Evolutionary conservation across 2,888 invertebrate species (phyloP).

Genomic region (Lathronympha strigana): DNA sequence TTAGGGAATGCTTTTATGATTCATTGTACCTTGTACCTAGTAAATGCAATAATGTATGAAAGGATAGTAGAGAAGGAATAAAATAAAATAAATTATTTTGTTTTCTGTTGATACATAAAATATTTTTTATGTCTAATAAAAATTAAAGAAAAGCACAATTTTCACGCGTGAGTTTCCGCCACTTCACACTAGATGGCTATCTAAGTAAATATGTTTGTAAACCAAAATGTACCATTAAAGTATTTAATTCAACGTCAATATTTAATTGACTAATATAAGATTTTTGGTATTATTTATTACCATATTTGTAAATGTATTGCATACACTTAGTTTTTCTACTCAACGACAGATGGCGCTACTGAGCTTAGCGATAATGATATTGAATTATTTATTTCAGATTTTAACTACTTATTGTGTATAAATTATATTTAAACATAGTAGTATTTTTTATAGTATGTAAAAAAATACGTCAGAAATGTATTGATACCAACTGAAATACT

Average conservation of each 20-base stretch:
- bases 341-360: conserved; percentile 52
- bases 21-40: neutral
- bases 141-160: neutral
- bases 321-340: conserved; percentile 49
- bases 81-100: neutral
- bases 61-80: neutral
- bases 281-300: neutral
- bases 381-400: neutral
- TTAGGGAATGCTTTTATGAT: neutral
- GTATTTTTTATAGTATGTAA: too few species aligned
- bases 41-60: neutral
- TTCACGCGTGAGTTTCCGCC: conserved; percentile 37
- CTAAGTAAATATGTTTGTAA: neutral
- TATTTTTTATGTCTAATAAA: neutral
- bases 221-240: neutral
- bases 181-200: conserved; percentile 45
- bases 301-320: too few species aligned
- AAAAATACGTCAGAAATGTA: too few species aligned
- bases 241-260: neutral
- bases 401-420: too few species aligned
- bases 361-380: neutral
- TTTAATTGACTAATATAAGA: neutral
- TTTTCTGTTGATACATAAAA: neutral
- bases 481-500: too few species aligned
- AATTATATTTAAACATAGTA: too few species aligned